Percentiles rank a stretch among this genome's conserved stretches.
Conservation (phyloP, 2,797 vertebrate species). For the Enteromius treurensis region DNA sequence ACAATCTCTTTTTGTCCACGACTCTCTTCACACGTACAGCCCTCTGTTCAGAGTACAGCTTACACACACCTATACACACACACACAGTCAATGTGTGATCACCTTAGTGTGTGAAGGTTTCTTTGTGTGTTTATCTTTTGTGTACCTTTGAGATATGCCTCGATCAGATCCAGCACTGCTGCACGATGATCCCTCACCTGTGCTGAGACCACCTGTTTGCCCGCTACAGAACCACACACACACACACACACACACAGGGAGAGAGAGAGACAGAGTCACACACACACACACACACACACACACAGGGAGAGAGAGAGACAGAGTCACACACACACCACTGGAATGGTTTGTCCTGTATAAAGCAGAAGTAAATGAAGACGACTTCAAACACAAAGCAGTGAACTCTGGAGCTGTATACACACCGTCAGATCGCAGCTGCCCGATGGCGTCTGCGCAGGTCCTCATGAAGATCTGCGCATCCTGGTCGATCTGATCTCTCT, state of each 20-base stretch:
- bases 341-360: neutral
- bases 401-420: neutral
- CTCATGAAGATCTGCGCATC: too few species aligned
- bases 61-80: conserved; percentile 88
- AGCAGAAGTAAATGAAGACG: neutral
- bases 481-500: conserved; percentile 97
- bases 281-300: too few species aligned
- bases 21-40: conserved; percentile 93
- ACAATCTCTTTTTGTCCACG: conserved; percentile 97
- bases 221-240: conserved; percentile 72
- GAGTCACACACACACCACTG: too few species aligned
- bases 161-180: conserved; percentile 89
- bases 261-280: neutral
- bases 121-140: neutral
- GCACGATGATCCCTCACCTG: conserved; percentile 91
- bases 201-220: conserved; percentile 81
- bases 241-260: too few species aligned
- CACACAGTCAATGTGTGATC: neutral
- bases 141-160: conserved; percentile 90
- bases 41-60: conserved; percentile 95
- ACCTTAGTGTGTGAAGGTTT: neutral
- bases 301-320: too few species aligned
- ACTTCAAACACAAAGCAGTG: too few species aligned
- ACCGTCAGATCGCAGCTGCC: conserved; percentile 89
- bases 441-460: conserved; percentile 96